Conservation (phyloP, 2,113 vertebrate species). For the Centropus unirufus region DNA sequence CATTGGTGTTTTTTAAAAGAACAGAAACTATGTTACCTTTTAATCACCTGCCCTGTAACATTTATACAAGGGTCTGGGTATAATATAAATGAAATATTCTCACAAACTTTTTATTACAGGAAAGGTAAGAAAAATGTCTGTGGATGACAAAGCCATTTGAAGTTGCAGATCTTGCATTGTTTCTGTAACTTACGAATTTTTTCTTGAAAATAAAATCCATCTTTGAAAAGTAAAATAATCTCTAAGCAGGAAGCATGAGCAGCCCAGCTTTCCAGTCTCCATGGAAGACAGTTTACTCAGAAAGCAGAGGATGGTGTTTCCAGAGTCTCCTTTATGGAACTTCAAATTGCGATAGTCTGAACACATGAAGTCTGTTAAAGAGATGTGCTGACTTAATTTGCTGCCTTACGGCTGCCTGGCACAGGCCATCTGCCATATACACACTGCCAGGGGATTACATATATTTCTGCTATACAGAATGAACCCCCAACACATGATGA, state of each 20-base stretch:
- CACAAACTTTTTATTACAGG: background rate
- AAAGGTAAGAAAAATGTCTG: background rate
- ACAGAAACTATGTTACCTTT: background rate
- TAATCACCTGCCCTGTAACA: background rate
- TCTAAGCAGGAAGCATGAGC: background rate
- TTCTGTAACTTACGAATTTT: background rate
- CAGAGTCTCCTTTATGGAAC: background rate
- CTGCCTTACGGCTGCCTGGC: background rate
- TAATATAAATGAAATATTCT: background rate
- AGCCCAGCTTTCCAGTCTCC: rapidly evolving
- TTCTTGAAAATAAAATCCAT: background rate
- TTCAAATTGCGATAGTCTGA: background rate
- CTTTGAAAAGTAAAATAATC: background rate
- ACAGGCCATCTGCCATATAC: background rate
- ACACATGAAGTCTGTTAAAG: background rate
- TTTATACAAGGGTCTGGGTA: background rate
- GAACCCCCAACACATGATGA: background rate
- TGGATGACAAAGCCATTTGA: rapidly evolving
- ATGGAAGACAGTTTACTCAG: background rate
- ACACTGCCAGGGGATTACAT: background rate
- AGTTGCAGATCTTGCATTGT: background rate
- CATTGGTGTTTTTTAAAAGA: background rate
- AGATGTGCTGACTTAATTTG: background rate
- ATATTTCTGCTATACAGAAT: background rate
- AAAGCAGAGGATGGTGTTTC: background rate